Evolutionary conservation across 2,113 vertebrate genomes (phyloP), one percentile per base, ranked within the genome.

Genomic region (Stegastes partitus): DNA sequence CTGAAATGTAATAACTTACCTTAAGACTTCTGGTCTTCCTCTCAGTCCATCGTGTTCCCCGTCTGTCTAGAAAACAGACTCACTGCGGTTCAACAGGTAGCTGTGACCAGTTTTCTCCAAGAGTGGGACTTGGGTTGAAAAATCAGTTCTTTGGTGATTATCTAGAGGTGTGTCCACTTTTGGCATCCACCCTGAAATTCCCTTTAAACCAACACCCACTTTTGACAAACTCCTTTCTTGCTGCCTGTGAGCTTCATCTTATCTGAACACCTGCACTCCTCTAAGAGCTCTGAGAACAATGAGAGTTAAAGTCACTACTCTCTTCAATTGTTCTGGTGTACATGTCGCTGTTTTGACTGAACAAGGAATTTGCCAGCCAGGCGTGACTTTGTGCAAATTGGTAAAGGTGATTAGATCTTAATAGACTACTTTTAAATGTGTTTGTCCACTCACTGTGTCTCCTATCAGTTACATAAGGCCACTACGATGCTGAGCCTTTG

Each of bases 161-260:
- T 81, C 63, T 68, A 37, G 66, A 83, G 90, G 90, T 68, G 88
- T 78, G 88, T 68, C 55, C 62, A 69, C 53, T 21, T 49, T 15
- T 76, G 62, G 72, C 49, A 51, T 31, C 73, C 55, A 54, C 58
- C 66, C 77, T 62, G 18, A 58, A 21, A 12, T n/a, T 14, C 3
- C 11, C 14, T 26, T 59, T 57, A 50, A 75, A 78, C 4, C 19
- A 53, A 45, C 10, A 45, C 4, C 31, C 39, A 50, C 45, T 31
- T 26, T 58, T n/a, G 21, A 56, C 42, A 23, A 56, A 22, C 19
- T 4, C 6, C 3, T 47, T 44, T 7, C 11, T 49, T 22, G 26
- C 28, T 34, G 26, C 45, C 22, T 1, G 8, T 34, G 31, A 34
- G 4, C 19, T 53, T 50, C 4, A 8, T 8, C 42, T 69, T 16